A percentile compares a stretch with the other conserved stretches of the same genome.
phyloP scores from a whole-genome alignment of 1,140 invertebrate genomes.

The Anastrepha ludens region DNA sequence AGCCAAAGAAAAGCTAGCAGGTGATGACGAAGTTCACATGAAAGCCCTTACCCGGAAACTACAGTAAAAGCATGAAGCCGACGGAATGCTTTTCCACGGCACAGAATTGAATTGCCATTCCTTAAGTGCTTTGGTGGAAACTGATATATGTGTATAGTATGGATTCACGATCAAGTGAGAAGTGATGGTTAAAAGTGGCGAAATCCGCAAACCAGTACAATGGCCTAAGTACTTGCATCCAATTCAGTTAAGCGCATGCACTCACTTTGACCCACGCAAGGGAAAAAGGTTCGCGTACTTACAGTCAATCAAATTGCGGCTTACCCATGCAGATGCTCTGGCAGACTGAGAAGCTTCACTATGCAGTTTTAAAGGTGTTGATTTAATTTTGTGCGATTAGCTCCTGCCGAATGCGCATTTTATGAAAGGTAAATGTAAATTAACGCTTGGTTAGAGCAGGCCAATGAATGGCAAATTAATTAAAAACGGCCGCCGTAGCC shows the following conservation, averaged over 20 bases:
- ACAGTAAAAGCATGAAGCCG: not conserved
- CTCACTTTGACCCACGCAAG: too few relatives aligned
- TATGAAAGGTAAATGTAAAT: too few relatives aligned
- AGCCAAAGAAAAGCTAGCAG: not conserved
- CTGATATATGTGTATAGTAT: not conserved
- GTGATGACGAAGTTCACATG: not conserved
- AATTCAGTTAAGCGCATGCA: not conserved
- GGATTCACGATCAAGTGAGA: not conserved
- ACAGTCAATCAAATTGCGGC: not conserved
- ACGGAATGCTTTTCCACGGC: constrained; percentile 10
- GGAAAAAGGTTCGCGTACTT: not conserved
- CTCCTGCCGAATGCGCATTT: too few relatives aligned
- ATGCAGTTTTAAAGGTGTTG: too few relatives aligned
- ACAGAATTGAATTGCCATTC: constrained; percentile 2
- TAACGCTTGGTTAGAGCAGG: too few relatives aligned
- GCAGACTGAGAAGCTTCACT: not conserved
- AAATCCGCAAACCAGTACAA: not conserved
- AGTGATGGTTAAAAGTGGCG: not conserved
- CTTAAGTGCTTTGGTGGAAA: constrained; percentile 16
- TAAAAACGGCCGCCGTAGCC: too few relatives aligned
- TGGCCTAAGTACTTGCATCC: not conserved
- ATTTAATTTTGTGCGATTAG: too few relatives aligned
- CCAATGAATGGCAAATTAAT: too few relatives aligned
- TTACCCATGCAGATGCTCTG: not conserved
- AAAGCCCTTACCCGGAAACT: not conserved